Percentiles rank a stretch among this genome's conserved stretches.
phyloP scores from a whole-genome alignment of 2,797 vertebrate species.

The Hemitrygon akajei region DNA sequence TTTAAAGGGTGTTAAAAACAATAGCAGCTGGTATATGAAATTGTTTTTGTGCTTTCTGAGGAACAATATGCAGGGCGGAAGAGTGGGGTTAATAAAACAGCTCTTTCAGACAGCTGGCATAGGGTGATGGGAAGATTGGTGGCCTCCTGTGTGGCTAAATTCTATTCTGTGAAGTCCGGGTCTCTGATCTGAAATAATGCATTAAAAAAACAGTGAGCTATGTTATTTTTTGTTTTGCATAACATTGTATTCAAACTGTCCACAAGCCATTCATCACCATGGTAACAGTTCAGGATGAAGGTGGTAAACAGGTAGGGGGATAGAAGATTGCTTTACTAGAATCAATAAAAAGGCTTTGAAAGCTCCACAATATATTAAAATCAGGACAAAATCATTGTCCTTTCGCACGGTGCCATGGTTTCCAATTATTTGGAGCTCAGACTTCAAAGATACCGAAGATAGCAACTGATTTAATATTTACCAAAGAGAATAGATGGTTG shows the following conservation, averaged over 20 bases:
- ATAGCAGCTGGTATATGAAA: not conserved
- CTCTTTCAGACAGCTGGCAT: not conserved
- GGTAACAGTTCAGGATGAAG: not conserved
- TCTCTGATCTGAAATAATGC: too few species aligned
- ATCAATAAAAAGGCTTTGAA: not conserved
- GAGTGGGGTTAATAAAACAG: not conserved
- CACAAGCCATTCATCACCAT: not conserved
- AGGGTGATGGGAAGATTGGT: not conserved
- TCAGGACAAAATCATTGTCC: not conserved
- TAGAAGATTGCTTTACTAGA: not conserved
- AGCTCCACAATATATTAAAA: not conserved
- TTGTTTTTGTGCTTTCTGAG: not conserved
- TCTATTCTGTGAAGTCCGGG: not conserved
- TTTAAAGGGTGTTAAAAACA: not conserved
- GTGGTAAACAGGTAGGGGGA: not conserved
- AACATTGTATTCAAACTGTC: not conserved
- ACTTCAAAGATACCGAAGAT: not conserved
- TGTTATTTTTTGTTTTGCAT: not conserved
- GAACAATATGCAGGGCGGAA: not conserved
- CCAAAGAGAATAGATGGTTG: not conserved
- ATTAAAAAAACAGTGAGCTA: not conserved
- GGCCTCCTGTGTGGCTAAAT: not conserved
- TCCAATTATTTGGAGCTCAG: not conserved
- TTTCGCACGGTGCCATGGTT: not conserved
- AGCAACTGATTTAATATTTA: slow-evolving; percentile 9